phyloP scores from a whole-genome alignment of 1,140 invertebrate genomes.

The Drosophila ficusphila region DNA sequence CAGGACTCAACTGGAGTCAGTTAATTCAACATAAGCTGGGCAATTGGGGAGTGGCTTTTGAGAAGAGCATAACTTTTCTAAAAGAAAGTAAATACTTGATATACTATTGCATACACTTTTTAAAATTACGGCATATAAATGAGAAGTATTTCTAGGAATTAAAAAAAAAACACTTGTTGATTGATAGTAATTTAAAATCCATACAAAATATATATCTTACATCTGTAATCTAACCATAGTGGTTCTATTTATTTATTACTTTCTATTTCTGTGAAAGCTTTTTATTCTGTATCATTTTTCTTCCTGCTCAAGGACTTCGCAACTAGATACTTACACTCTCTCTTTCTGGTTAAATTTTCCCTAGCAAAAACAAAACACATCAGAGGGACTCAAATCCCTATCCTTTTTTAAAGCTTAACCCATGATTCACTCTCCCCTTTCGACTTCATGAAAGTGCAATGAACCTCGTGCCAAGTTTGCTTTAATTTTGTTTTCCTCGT shows the following conservation, averaged over 20 bases:
- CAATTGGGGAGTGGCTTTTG: neutral
- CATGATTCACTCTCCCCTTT: conserved; percentile 8
- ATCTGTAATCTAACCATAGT: too few relatives aligned
- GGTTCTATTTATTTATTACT: neutral
- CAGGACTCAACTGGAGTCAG: neutral
- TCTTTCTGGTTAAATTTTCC: neutral
- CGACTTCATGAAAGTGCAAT: conserved; percentile 71
- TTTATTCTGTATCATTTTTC: neutral
- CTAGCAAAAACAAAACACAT: neutral
- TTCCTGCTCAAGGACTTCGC: neutral
- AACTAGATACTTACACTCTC: neutral
- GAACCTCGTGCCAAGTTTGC: conserved; percentile 50
- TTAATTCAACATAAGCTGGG: neutral
- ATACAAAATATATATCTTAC: too few relatives aligned
- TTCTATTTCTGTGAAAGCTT: too few relatives aligned
- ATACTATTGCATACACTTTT: too few relatives aligned
- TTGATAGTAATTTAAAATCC: neutral
- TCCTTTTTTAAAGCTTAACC: neutral
- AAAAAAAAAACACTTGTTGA: neutral
- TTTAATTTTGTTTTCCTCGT: conserved; percentile 29
- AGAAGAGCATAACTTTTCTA: neutral
- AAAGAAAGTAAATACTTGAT: neutral
- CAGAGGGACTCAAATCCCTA: neutral
- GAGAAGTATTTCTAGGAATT: too few relatives aligned
- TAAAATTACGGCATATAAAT: too few relatives aligned